Evolutionary conservation across 2,113 vertebrate species (phyloP).

Genomic region (Hippocampus abdominalis): DNA sequence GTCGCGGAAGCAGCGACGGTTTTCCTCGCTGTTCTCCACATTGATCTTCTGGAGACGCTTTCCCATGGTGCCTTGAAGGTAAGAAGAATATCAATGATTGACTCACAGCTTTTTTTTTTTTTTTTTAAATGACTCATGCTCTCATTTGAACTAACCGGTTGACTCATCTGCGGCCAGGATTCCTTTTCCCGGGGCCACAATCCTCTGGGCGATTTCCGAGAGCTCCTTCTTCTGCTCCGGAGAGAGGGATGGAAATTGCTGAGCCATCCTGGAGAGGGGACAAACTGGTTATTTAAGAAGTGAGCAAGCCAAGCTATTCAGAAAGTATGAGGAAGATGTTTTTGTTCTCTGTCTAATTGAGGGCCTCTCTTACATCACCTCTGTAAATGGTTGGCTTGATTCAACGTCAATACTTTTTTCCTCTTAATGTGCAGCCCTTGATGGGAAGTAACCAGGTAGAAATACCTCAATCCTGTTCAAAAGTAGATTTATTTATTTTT

Average conservation of each 20-base stretch:
- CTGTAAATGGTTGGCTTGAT: constrained; percentile 58
- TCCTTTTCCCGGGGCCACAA: constrained; percentile 91
- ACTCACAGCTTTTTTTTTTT: background rate
- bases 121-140: no score
- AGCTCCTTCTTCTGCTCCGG: constrained; percentile 93
- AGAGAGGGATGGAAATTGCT: constrained; percentile 83
- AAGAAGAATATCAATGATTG: background rate
- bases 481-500: background rate
- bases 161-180: constrained; percentile 97
- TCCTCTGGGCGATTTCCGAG: constrained; percentile 83
- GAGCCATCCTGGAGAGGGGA: constrained; percentile 78
- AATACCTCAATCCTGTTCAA: background rate
- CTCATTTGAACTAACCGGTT: constrained; percentile 72
- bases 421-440: background rate
- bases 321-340: constrained; percentile 14
- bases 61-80: constrained; percentile 86
- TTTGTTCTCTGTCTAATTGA: background rate
- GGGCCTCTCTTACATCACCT: constrained; percentile 28
- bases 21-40: constrained; percentile 93
- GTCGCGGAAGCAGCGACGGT: constrained; percentile 87
- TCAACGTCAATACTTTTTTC: constrained; percentile 56
- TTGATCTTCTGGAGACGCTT: constrained; percentile 92
- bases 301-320: background rate
- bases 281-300: constrained; percentile 10
- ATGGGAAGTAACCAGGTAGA: constrained; percentile 13